Evolutionary conservation across 2,888 invertebrate genomes (phyloP), one percentile per base, ranked within the genome.

Genomic region (Eilema depressum): DNA sequence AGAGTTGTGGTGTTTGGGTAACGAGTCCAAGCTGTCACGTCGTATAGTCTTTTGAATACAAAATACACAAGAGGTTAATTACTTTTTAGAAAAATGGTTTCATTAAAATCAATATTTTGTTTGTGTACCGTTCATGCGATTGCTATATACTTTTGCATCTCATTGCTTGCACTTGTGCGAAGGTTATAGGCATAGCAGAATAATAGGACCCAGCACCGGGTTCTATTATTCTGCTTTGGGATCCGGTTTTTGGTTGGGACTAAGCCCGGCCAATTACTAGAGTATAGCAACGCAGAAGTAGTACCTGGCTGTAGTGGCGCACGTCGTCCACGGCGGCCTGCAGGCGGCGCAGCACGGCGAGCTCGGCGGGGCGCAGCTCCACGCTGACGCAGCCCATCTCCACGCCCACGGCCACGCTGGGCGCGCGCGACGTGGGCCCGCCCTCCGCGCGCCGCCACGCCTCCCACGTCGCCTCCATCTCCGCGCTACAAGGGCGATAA

Each of bases 391-490:
- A 79, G 76, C 93, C 93, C 0, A 90, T 28, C 53, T 93, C 92
- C 0, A 93, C 1, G 23, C 79, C 73, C 7, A 87, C 59, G 5
- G 83, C 82, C 3, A 92, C 72, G 0, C 82, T 78, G 0, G 94
- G 92, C 33, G 88, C 86, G 4, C 69, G 78, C 0, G 85, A 80
- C 0, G 79, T 65, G 0, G 70, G 8, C 0, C 87, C 89, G 0
- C 87, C 86, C 63, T 93, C 93, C 0, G 82, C 81, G 17, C 89
- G 89, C 0, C 90, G 87, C 93, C 94, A 94, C 10, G 89, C 82
- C 65, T 94, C 93, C 94, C 94, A 95, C 0, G 72, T 77, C 3
- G 90, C 92, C 57, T 91, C 88, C 20, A 88, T 10, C 30, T 89
- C 83, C n/a, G 79, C 47, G 0, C 94, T 94, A 25, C 57, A 37